Evolutionary conservation across 2,888 invertebrate genomes (phyloP).

Genomic region (Schrankia costaestrigalis): DNA sequence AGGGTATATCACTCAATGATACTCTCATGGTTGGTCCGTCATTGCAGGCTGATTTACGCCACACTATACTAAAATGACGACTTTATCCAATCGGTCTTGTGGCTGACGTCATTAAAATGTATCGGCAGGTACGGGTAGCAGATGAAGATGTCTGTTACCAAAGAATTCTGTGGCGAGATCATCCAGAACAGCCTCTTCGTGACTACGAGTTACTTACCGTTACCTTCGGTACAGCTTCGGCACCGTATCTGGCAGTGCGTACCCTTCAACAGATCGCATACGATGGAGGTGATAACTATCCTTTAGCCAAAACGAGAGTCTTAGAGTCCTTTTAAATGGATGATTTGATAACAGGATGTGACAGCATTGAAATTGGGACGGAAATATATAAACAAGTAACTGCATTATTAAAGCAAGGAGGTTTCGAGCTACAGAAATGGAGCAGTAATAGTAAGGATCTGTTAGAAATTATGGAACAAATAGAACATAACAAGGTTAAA

Average conservation of each 20-base stretch:
- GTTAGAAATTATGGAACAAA: too few species aligned
- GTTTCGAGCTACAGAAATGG: constrained; percentile 15
- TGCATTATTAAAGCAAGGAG: constrained; percentile 8
- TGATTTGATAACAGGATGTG: constrained; percentile 14
- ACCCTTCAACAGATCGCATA: constrained; percentile 14
- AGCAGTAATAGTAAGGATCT: background rate
- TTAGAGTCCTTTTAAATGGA: constrained; percentile 7
- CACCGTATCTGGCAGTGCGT: constrained; percentile 15
- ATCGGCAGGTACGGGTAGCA: background rate
- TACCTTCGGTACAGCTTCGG: constrained; percentile 21
- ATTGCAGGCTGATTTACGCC: constrained; percentile 4
- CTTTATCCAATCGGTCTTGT: constrained; percentile 2
- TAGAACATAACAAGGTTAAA: background rate
- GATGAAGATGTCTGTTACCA: constrained; percentile 5
- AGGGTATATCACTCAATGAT: constrained; percentile 5
- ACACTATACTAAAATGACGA: background rate
- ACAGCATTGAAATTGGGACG: constrained; percentile 6
- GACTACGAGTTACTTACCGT: constrained; percentile 10
- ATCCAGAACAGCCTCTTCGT: background rate
- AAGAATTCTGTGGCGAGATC: constrained; percentile 3
- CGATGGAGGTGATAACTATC: constrained; percentile 12
- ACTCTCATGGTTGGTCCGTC: constrained; percentile 4
- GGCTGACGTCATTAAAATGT: constrained; percentile 3
- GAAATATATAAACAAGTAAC: constrained; percentile 2
- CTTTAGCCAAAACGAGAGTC: constrained; percentile 1